Conservation (phyloP, 2,888 invertebrate species). For the Molorchus minor region DNA sequence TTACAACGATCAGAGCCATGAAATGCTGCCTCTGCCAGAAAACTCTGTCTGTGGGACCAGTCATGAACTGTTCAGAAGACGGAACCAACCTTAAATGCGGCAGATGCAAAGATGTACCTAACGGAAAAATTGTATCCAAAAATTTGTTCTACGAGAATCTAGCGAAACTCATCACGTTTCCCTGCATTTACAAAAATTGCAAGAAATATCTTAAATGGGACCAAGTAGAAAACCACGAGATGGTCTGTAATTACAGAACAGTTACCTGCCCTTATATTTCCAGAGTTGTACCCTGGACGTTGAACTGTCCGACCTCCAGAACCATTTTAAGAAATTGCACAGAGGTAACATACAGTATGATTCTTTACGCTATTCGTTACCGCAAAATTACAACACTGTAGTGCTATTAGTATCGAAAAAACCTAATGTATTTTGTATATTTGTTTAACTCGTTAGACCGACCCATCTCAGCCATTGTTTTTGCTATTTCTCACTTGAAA, state of each 20-base stretch:
- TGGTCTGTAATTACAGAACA: neutral
- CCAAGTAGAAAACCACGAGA: neutral
- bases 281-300: neutral
- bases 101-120: neutral
- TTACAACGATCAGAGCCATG: no score
- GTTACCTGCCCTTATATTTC: neutral
- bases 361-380: no score
- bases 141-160: neutral
- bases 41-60: neutral
- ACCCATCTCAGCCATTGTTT: neutral
- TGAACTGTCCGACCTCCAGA: neutral
- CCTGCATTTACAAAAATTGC: neutral
- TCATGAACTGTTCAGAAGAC: neutral
- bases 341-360: neutral
- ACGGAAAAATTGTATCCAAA: neutral
- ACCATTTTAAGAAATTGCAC: neutral
- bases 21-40: neutral
- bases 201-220: neutral
- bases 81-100: neutral
- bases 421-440: neutral
- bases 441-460: neutral
- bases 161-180: neutral
- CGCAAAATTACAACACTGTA: neutral
- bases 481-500: neutral
- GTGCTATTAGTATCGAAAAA: neutral